Evolutionary conservation across 2,888 invertebrate species (phyloP), one percentile per base, ranked within the genome.

Genomic region (Ormia ochracea): DNA sequence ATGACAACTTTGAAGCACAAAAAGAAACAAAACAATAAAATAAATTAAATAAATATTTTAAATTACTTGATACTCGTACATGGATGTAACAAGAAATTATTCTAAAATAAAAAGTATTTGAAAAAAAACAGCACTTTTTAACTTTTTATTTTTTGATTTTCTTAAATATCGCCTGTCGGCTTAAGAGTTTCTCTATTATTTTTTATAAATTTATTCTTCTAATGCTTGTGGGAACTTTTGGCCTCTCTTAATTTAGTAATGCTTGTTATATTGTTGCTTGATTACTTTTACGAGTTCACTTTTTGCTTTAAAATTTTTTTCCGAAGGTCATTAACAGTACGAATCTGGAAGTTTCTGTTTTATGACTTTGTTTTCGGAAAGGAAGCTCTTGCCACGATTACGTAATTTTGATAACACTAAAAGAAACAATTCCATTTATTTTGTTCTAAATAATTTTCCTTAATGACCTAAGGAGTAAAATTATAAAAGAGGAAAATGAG

Each of bases 321-420:
- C 48, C 5, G 65, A 66, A 74, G 74, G 65, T 58, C 74, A 74
- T 74, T 56, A 58, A 48, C 73, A 58, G 38, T 54, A 9, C 23
- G 3, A 23, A 9, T 23, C 26, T 36, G 0, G 1, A 12, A 17
- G 6, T 12, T 21, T 31, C 41, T 66, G 28, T 23, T 54, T 14
- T 3, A 54, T 31, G 17, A 38, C 6, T 43, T 72, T 65, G 63
- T 58, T 69, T 74, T 68, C 14, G 9, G 41, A 58, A 21, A 41
- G 23, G 45, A 23, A 56, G 26, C 14, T 70, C 70, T 38, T 70
- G 59, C 59, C 28, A n/a, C n/a, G 50, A 59, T 68, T 75, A 43
- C 75, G 66, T 68, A 68, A 52, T 43, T 52, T 12, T 66, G 68
- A 52, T 58, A 58, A 36, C 17, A 14, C 36, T 17, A 9, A 2